phyloP scores from a whole-genome alignment of 2,113 vertebrate species.

The Aviceda subcristata region DNA sequence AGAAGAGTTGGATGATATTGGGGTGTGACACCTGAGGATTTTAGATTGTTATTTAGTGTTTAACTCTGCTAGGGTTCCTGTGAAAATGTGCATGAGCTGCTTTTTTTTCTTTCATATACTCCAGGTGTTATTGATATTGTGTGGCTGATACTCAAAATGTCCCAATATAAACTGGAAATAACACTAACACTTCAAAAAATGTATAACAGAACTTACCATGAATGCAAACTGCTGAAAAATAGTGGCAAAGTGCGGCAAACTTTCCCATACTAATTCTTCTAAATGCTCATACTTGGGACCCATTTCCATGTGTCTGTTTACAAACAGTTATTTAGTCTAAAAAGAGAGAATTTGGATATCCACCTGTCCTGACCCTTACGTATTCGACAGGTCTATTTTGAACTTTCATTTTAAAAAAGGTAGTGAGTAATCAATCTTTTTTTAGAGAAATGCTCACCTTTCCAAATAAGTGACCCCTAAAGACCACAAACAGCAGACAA shows the following conservation, averaged over 20 bases:
- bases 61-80: background rate
- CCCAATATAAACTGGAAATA: background rate
- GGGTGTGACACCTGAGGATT: background rate
- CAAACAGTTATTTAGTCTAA: background rate
- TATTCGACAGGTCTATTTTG: background rate
- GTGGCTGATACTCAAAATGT: background rate
- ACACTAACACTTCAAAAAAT: background rate
- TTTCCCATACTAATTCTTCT: background rate
- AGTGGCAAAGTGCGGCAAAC: background rate
- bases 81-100: background rate
- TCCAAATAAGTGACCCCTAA: background rate
- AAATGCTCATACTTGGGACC: background rate
- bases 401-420: background rate
- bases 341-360: background rate
- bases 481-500: background rate
- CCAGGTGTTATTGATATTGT: background rate
- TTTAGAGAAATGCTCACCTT: background rate
- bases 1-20: background rate
- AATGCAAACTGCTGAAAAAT: background rate
- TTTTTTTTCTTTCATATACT: background rate
- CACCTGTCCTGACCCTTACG: accelerated
- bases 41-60: background rate
- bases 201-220: background rate
- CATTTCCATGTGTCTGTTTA: background rate
- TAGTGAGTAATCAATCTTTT: background rate